A percentile compares a stretch with the other conserved stretches of the same genome.
phyloP scores from a whole-genome alignment of 2,113 vertebrate species.

The Sclerurus mexicanus region DNA sequence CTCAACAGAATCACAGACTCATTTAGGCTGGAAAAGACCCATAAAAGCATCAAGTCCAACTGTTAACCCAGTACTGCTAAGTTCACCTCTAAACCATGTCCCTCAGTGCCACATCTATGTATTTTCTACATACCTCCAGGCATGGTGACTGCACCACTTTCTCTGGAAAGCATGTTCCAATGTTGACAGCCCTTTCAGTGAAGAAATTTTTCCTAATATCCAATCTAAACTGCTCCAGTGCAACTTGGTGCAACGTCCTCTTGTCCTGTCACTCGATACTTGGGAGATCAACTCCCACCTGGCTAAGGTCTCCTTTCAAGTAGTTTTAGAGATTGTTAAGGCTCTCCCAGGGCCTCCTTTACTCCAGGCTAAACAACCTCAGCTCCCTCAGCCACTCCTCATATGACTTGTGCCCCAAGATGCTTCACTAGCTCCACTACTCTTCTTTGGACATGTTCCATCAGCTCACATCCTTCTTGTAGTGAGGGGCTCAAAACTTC shows the following conservation, averaged over 20 bases:
- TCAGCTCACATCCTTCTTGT: fast-evolving
- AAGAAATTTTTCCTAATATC: neutral
- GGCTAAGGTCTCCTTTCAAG: neutral
- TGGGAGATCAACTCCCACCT: neutral
- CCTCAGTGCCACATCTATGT: neutral
- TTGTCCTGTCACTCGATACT: neutral
- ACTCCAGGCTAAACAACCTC: neutral
- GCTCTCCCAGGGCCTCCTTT: neutral
- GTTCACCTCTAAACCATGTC: neutral
- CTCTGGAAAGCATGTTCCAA: neutral
- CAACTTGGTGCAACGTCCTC: neutral
- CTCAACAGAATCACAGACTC: neutral
- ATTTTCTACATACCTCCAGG: neutral
- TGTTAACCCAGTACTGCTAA: neutral
- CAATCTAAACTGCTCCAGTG: neutral
- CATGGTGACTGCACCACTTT: neutral
- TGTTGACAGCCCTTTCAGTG: neutral
- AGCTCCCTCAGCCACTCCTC: neutral
- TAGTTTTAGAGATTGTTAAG: neutral
- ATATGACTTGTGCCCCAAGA: neutral
- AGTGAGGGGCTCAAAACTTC: neutral
- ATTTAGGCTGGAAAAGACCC: neutral
- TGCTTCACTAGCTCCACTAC: neutral
- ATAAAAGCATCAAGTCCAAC: neutral
- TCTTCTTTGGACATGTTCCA: neutral